Percentiles rank a stretch among this genome's conserved stretches.
phyloP scores from a whole-genome alignment of 2,113 vertebrate genomes.

The Hyla sarda region DNA sequence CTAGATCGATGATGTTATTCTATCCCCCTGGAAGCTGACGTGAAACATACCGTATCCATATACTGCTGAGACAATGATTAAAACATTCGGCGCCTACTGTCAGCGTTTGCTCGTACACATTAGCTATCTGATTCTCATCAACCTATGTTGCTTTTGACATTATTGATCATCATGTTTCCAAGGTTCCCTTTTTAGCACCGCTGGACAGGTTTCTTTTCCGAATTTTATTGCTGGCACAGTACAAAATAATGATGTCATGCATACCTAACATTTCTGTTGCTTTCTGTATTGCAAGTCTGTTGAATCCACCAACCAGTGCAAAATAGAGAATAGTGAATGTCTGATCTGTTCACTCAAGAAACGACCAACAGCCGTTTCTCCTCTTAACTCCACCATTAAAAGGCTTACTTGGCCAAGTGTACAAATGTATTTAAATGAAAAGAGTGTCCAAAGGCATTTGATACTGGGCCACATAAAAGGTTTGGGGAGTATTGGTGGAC shows the following conservation, averaged over 20 bases:
- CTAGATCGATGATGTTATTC: conserved; percentile 16
- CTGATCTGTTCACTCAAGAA: no score
- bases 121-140: conserved; percentile 23
- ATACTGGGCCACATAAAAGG: no score
- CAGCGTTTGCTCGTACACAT: conserved; percentile 3
- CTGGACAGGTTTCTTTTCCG: neutral
- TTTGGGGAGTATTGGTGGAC: no score
- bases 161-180: conserved; percentile 28
- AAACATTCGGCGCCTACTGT: conserved; percentile 26
- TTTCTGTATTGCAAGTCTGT: neutral
- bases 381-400: no score
- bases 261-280: neutral
- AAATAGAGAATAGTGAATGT: neutral
- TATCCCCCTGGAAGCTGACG: conserved; percentile 23
- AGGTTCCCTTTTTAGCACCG: neutral
- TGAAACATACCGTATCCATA: conserved; percentile 14
- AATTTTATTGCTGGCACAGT: neutral
- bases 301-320: neutral
- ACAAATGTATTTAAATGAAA: no score
- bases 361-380: no score
- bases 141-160: conserved; percentile 41
- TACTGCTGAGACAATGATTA: conserved; percentile 7
- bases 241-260: conserved; percentile 4
- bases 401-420: no score
- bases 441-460: no score